Conservation (phyloP, 1,140 invertebrate species). For the Pseudomyrmex pallidus region DNA sequence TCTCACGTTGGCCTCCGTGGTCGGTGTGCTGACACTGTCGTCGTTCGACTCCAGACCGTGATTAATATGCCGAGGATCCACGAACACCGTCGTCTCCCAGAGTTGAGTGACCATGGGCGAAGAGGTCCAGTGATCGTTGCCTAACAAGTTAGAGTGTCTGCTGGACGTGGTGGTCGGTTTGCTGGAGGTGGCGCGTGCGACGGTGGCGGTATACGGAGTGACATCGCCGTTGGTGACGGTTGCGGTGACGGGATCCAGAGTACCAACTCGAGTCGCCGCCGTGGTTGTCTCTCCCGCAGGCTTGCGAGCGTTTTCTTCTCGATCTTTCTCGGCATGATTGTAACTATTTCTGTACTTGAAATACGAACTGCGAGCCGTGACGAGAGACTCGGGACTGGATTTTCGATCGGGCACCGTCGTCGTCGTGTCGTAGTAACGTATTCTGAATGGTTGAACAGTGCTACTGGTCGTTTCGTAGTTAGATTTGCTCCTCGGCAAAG, state of each 20-base stretch:
- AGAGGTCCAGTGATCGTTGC: conserved; percentile 85
- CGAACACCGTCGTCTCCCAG: conserved; percentile 88
- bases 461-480: conserved; percentile 53
- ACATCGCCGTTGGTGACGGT: conserved; percentile 36
- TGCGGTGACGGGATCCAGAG: conserved; percentile 32
- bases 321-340: conserved; percentile 59
- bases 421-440: conserved; percentile 77
- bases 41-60: conserved; percentile 86
- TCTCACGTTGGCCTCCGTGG: conserved; percentile 18
- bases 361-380: conserved; percentile 77
- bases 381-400: conserved; percentile 67
- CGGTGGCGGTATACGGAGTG: conserved; percentile 11
- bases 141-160: conserved; percentile 10
- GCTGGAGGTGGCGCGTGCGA: background rate
- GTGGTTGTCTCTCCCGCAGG: conserved; percentile 37
- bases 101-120: conserved; percentile 85
- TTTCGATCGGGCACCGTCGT: conserved; percentile 45
- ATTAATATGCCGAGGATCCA: conserved; percentile 90
- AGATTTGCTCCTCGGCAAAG: conserved; percentile 22
- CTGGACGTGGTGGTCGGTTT: background rate
- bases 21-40: conserved; percentile 61
- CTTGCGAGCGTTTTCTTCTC: conserved; percentile 16
- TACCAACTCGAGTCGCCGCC: background rate
- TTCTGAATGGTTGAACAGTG: conserved; percentile 76
- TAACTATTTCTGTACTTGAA: conserved; percentile 73